Conservation (phyloP, 2,113 vertebrate genomes). For the Onychostruthus taczanowskii region DNA sequence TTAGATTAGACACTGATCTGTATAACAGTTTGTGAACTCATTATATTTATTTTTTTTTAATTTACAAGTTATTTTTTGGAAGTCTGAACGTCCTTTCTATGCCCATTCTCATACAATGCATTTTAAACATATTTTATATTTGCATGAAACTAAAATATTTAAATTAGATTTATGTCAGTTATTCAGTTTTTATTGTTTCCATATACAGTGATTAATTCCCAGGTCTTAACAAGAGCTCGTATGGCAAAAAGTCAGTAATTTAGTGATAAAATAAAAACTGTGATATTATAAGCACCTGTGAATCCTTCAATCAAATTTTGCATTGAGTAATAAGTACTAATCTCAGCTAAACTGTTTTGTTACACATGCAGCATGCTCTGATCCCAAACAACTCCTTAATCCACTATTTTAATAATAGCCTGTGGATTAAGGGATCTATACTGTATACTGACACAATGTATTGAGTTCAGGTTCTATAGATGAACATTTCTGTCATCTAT, state of each 20-base stretch:
- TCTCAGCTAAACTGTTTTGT: constrained; percentile 49
- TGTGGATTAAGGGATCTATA: constrained; percentile 58
- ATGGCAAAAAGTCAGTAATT: not conserved
- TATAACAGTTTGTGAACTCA: not conserved
- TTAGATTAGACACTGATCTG: not conserved
- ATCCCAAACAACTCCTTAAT: constrained; percentile 54
- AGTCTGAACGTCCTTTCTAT: not conserved
- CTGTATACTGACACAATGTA: not conserved
- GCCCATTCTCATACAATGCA: not conserved
- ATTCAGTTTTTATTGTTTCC: not conserved
- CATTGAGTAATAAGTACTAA: constrained; percentile 26
- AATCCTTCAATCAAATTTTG: constrained; percentile 30
- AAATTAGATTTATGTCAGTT: not conserved
- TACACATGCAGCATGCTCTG: constrained; percentile 16
- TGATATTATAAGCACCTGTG: not conserved
- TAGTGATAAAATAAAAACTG: not conserved
- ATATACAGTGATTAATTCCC: not conserved
- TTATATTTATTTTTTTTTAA: not conserved
- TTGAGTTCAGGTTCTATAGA: constrained; percentile 26
- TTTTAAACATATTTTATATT: not conserved
- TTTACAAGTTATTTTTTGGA: not conserved
- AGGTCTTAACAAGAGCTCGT: not conserved
- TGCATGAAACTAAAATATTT: not conserved
- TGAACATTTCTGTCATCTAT: not conserved
- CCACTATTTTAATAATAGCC: constrained; percentile 51